Evolutionary conservation across 2,888 invertebrate genomes (phyloP).

Genomic region (Caenorhabditis sp.): DNA sequence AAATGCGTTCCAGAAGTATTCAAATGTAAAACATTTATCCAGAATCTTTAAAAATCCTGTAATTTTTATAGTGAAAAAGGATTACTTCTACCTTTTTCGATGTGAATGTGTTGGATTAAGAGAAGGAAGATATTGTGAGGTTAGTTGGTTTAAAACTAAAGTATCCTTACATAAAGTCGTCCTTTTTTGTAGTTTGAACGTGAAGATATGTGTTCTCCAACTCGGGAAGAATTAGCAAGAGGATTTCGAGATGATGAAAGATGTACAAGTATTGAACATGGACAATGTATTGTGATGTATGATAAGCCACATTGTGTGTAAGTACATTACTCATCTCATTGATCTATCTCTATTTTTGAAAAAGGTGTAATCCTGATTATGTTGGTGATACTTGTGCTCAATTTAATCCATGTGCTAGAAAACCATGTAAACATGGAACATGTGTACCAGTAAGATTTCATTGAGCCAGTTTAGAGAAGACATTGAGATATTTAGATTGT

Average conservation of each 20-base stretch:
- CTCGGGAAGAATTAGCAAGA: constrained; percentile 30
- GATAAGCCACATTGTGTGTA: constrained; percentile 41
- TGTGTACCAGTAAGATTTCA: constrained; percentile 38
- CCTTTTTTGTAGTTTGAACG: not conserved
- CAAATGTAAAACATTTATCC: constrained; percentile 6
- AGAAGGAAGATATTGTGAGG: constrained; percentile 35
- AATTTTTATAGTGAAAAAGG: constrained; percentile 7
- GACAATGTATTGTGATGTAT: constrained; percentile 32
- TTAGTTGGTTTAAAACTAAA: not conserved
- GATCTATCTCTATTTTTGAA: too few relatives aligned
- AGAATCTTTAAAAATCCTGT: not conserved
- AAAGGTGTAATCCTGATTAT: constrained; percentile 43
- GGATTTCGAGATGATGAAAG: constrained; percentile 31
- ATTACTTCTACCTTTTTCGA: constrained; percentile 18
- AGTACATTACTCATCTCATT: too few relatives aligned
- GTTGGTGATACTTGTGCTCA: constrained; percentile 47
- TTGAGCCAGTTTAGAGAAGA: too few relatives aligned
- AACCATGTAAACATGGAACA: constrained; percentile 46
- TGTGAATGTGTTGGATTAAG: constrained; percentile 23
- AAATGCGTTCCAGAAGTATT: constrained; percentile 32
- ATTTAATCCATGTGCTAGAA: constrained; percentile 45
- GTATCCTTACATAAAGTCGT: not conserved
- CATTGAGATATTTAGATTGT: not conserved
- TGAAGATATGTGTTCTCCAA: constrained; percentile 36
- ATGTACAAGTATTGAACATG: constrained; percentile 40